Evolutionary conservation across 2,797 vertebrate genomes (phyloP).

Genomic region (Chelmon rostratus): DNA sequence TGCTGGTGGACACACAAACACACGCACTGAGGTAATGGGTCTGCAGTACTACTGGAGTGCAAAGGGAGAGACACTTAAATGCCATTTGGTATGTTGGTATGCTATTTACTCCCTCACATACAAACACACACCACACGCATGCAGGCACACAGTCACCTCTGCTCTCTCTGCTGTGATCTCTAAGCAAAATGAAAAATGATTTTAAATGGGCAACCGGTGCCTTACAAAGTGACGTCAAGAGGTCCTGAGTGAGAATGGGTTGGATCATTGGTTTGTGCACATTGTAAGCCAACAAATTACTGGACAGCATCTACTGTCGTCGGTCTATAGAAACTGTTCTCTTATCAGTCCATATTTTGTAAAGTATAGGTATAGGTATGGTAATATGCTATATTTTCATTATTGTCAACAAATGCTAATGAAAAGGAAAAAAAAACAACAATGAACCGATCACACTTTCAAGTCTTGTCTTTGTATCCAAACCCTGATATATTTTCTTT

Average conservation of each 20-base stretch:
- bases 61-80: slow-evolving; percentile 82
- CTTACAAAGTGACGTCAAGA: too few species aligned
- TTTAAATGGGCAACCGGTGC: too few species aligned
- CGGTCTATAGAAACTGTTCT: neutral
- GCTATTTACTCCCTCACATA: slow-evolving; percentile 73
- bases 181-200: slow-evolving; percentile 60
- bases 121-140: slow-evolving; percentile 24
- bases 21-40: slow-evolving; percentile 72
- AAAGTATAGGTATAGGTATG: too few species aligned
- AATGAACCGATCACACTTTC: neutral
- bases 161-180: slow-evolving; percentile 68
- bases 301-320: slow-evolving; percentile 25
- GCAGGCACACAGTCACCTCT: slow-evolving; percentile 49
- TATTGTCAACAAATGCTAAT: neutral
- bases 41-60: slow-evolving; percentile 78
- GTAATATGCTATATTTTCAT: neutral
- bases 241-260: too few species aligned
- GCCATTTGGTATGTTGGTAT: slow-evolving; percentile 78
- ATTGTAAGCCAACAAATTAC: slow-evolving; percentile 22
- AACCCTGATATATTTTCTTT: neutral
- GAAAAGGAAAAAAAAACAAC: neutral
- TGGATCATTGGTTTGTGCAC: slow-evolving; percentile 19
- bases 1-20: slow-evolving; percentile 50
- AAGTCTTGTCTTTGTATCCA: neutral
- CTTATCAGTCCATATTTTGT: slow-evolving; percentile 6